phyloP scores from a whole-genome alignment of 1,140 invertebrate species.

The Harpegnathos saltator region DNA sequence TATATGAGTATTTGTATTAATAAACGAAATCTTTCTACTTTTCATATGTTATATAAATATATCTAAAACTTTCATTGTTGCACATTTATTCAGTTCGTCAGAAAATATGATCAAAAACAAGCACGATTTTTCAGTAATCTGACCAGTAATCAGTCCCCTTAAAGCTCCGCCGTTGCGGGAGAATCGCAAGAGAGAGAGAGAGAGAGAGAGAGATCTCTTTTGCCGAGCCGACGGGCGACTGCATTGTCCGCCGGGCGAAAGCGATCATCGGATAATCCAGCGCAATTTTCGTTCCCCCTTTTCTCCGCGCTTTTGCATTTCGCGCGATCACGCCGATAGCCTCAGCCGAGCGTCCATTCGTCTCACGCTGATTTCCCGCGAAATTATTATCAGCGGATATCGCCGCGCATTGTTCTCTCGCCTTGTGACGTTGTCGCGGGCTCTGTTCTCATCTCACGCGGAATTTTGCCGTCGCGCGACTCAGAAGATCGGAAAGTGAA shows the following conservation, averaged over 20 bases:
- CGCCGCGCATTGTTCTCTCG: constrained; percentile 24
- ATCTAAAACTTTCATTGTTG: too few species aligned
- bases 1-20: too few species aligned
- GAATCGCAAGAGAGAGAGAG: too few species aligned
- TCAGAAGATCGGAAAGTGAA: constrained; percentile 39
- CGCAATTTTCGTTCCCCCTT: neutral
- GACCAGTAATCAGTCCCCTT: too few species aligned
- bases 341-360: neutral
- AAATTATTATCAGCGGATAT: neutral
- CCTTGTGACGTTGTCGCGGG: neutral
- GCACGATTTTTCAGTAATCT: too few species aligned
- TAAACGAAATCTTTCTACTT: too few species aligned
- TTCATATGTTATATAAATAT: too few species aligned
- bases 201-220: too few species aligned
- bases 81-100: too few species aligned
- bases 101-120: too few species aligned
- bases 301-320: neutral
- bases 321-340: too few species aligned
- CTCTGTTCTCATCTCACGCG: neutral
- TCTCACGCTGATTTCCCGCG: neutral
- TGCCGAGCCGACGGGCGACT: constrained; percentile 1
- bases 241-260: neutral
- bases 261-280: neutral
- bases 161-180: too few species aligned
- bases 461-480: neutral